A percentile compares a stretch with the other conserved stretches of the same genome.
phyloP scores from a whole-genome alignment of 92 coral and sea anemone genomes.

The Epizoanthus illoricatus region DNA sequence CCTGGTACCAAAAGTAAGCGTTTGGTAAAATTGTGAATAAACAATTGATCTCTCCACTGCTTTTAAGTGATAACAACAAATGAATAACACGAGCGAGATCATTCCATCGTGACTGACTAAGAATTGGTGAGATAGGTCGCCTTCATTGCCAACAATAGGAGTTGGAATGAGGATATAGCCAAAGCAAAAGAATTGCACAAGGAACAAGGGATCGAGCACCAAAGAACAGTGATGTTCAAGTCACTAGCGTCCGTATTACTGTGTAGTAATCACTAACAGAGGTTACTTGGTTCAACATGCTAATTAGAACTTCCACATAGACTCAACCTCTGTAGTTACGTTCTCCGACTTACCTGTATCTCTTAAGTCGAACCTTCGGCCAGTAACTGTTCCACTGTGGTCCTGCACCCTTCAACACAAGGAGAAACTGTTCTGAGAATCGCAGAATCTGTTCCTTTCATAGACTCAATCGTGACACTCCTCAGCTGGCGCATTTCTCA shows the following conservation, averaged over 20 bases:
- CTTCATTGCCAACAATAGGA: neutral
- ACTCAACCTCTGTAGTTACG: neutral
- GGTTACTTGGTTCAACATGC: neutral
- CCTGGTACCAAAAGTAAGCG: neutral
- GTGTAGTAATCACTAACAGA: neutral
- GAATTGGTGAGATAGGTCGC: neutral
- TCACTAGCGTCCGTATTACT: neutral
- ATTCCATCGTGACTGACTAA: neutral
- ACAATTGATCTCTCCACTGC: neutral
- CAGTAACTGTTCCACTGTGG: neutral
- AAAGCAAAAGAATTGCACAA: neutral
- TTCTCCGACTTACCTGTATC: neutral
- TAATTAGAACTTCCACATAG: no score
- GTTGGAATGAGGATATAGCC: neutral
- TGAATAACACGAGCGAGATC: neutral
- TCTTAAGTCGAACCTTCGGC: neutral
- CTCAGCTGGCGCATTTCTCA: neutral
- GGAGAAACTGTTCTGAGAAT: no score
- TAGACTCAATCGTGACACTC: neutral
- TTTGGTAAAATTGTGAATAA: neutral
- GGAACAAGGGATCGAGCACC: neutral
- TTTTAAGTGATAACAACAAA: slow-evolving; percentile 13
- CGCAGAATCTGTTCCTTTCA: neutral
- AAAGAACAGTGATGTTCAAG: neutral
- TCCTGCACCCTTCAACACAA: neutral